These are phyloP conservation scores for Augochlorella aurata DNA, from an alignment of 2,888 invertebrate genomes.

Conservation along the genomic window DNA sequence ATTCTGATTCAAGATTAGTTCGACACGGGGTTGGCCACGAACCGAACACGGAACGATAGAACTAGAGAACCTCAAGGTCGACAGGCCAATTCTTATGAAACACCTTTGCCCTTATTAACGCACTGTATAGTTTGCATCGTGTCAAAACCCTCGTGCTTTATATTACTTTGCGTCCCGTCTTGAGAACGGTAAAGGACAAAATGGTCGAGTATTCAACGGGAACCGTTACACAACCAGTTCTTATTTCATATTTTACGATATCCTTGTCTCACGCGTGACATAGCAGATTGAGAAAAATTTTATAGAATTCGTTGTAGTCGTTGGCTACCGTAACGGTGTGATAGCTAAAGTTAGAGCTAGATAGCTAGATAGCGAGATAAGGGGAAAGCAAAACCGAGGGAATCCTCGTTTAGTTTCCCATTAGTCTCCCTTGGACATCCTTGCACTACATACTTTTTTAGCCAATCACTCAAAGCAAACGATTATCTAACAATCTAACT, in stretches of 20 bases:
- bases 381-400: no score
- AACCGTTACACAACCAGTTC: background rate
- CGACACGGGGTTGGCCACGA: conserved; percentile 36
- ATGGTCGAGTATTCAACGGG: background rate
- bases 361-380: background rate
- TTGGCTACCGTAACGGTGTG: background rate
- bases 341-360: background rate
- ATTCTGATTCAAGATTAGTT: conserved; percentile 46
- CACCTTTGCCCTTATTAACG: background rate
- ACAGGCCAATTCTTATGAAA: conserved; percentile 50
- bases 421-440: no score
- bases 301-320: background rate
- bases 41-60: conserved; percentile 39
- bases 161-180: background rate
- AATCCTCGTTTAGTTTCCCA: no score
- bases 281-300: background rate
- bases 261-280: background rate
- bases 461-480: conserved; percentile 6
- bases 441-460: background rate
- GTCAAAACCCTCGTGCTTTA: no score
- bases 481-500: background rate
- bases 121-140: background rate
- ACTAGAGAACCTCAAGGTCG: conserved; percentile 59
- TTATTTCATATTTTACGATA: background rate
- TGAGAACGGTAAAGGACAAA: background rate